These are phyloP conservation scores for Megaceryle alcyon DNA, from an alignment of 2,797 vertebrate species.

Conservation along the genomic window DNA sequence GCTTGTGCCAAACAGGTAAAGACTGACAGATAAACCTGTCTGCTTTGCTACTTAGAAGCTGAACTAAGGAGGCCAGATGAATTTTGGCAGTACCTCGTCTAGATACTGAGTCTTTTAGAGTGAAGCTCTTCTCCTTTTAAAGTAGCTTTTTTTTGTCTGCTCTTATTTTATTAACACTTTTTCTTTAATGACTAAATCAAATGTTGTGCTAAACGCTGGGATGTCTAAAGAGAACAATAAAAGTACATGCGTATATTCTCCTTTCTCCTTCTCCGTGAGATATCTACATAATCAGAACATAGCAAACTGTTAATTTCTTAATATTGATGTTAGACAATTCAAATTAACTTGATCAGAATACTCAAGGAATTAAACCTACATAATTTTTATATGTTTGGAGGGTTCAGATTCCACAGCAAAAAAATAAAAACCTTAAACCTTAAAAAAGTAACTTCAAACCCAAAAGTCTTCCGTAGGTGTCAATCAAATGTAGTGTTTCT, in stretches of 20 bases:
- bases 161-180: too few relatives aligned
- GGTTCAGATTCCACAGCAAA: not conserved
- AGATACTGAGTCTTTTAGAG: too few relatives aligned
- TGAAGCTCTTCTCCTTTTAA: too few relatives aligned
- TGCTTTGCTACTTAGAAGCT: too few relatives aligned
- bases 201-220: too few relatives aligned
- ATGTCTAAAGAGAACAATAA: not conserved
- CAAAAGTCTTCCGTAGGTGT: not conserved
- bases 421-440: not conserved
- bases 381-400: not conserved
- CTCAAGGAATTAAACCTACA: not conserved
- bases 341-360: not conserved
- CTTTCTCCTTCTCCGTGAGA: not conserved
- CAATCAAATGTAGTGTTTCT: not conserved
- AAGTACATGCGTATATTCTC: not conserved
- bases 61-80: too few relatives aligned
- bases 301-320: not conserved
- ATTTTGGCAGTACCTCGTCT: too few relatives aligned
- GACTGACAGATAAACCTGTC: too few relatives aligned
- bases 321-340: not conserved
- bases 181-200: too few relatives aligned
- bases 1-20: too few relatives aligned
- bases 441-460: not conserved
- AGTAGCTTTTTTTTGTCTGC: too few relatives aligned
- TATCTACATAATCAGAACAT: not conserved